Base-by-base conservation (phyloP, 2,888 invertebrate species). In the Perizoma flavofasciatum region DNA sequence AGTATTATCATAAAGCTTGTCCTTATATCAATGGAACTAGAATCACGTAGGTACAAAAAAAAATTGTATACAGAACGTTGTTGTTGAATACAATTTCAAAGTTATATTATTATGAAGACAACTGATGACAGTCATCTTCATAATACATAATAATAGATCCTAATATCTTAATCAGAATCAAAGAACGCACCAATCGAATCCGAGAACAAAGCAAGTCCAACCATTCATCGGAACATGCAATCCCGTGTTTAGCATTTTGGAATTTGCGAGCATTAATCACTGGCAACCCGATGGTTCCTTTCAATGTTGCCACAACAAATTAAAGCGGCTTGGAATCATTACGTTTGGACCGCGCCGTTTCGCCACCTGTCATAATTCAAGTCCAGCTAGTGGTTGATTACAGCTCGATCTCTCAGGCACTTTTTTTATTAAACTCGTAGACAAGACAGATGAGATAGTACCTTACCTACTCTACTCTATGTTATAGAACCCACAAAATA, bases 331-430 rank as follows among this genome's bases (percentile, higher is more conserved):
- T 67, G 68, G 65, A 77, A 77, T 79, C 75, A 83, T 82, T 77
- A 75, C 77, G 74, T 75, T 75, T 72, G 67, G 71, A 75, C 80
- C 78, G 68, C 78, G 81, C 81, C 80, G 82, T 83, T 82, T 77
- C 71, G 64, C 70, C 79, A 76, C 73, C 78, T 75, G 78, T 82
- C 81, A 83, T 83, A 82, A 83, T 82, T 69, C 51, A 49, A 55
- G 22, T 51, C 51, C n/a, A 49, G 59, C 47, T 48, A 11, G 8
- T n/a, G n/a, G n/a, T 67, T 63, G 67, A 70, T 72, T 73, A 66
- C 50, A 61, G 60, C 53, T 55, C 22, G 43, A 11, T 6, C 51
- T 62, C 47, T 59, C 35, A n/a, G 8, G 9, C 8, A 33, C 10
- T 35, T 34, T 7, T 11, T 22, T 3, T 7, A 3, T 37, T 9